phyloP scores from a whole-genome alignment of 2,113 vertebrate genomes.

The Prietella phreatophila region DNA sequence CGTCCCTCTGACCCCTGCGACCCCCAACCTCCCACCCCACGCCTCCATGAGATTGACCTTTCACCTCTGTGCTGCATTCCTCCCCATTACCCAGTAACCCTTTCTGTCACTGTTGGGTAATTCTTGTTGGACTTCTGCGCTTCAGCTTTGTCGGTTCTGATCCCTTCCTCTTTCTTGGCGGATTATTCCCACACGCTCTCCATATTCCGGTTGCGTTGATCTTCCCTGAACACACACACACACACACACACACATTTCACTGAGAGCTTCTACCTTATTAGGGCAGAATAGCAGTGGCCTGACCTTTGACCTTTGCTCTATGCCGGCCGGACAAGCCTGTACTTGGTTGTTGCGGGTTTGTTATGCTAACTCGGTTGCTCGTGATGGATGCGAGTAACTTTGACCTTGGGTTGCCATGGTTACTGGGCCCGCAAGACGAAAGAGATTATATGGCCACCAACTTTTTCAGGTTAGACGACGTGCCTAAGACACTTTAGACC shows the following conservation, averaged over 20 bases:
- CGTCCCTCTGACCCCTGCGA: neutral
- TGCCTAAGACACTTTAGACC: neutral
- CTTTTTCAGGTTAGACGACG: neutral
- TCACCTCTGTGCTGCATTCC: slow-evolving; percentile 53
- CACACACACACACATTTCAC: slow-evolving; percentile 24
- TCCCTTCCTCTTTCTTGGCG: neutral
- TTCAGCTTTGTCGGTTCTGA: neutral
- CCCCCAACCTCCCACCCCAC: neutral
- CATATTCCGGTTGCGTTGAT: slow-evolving; percentile 50
- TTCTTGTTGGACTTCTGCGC: neutral
- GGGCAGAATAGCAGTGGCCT: slow-evolving; percentile 61
- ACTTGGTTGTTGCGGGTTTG: slow-evolving; percentile 60
- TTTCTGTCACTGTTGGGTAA: slow-evolving; percentile 55
- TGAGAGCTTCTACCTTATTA: slow-evolving; percentile 46
- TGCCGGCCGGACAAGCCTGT: slow-evolving; percentile 54
- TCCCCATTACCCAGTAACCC: slow-evolving; percentile 64
- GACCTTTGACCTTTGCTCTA: slow-evolving; percentile 52
- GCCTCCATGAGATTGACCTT: slow-evolving; percentile 56
- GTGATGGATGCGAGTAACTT: slow-evolving; percentile 68
- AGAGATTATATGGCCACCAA: neutral
- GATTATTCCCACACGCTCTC: neutral
- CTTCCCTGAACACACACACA: slow-evolving; percentile 39
- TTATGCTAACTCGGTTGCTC: slow-evolving; percentile 60
- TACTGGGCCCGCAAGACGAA: slow-evolving; percentile 45
- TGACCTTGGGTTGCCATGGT: slow-evolving; percentile 62